Evolutionary conservation across 2,113 vertebrate genomes (phyloP), one percentile per base, ranked within the genome.

Genomic region (Megaceryle torquata): DNA sequence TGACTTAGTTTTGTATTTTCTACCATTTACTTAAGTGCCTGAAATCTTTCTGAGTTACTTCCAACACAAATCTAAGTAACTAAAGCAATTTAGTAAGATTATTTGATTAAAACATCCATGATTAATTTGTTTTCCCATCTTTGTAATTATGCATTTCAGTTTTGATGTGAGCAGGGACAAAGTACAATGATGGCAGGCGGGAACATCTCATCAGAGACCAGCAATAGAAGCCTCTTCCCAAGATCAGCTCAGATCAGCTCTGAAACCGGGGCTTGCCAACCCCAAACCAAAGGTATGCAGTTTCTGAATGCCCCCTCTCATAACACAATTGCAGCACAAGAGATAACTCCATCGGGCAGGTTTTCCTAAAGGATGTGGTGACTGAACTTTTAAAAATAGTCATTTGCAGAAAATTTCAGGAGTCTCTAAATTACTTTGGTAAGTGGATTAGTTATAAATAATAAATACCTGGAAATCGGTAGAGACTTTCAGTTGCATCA

Each of bases 361-460:
- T 65, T 93, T 94, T 91, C 83, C 76, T 95, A 74, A 94, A 67
- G 5, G 6, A 87, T 65, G 74, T 71, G 37, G 57, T 91, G 63
- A 76, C 22, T 79, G 88, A 89, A 91, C n/a, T 95, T 94, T 68
- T 48, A 43, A 86, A 96, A 92, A 91, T 85, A 77, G 50, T 65
- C 25, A 87, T 94, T 89, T 65, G 67, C 67, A 82, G 54, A 76
- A 89, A 82, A 87, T 63, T 92, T 79, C 70, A 59, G 22, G 33
- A 67, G 44, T 70, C 74, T n/a, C 75, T 84, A 91, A 82, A 86
- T 85, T 86, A 80, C 77, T 76, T 83, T 77, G 69, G 77, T 67
- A 92, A 95, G 69, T 87, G 70, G 75, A 86, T 91, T 91, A 76
- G 77, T 77, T 87, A 87, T 92, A 92, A 95, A 82, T 91, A 96